Evolutionary conservation across 1,140 invertebrate genomes (phyloP).

Genomic region (Drosophila tani): DNA sequence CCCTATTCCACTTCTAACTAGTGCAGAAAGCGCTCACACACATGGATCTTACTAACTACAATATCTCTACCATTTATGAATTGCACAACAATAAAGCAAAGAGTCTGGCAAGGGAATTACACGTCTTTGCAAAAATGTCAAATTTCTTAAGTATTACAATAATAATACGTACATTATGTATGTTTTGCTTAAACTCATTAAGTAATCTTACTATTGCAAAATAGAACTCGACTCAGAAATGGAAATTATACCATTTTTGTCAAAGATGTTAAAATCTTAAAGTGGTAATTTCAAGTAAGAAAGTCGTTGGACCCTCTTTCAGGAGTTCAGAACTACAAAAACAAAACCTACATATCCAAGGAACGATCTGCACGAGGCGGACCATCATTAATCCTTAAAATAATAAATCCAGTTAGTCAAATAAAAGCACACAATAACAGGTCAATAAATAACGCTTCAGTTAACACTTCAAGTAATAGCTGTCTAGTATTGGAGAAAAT

Average conservation of each 20-base stretch:
- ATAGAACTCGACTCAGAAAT: neutral
- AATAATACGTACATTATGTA: neutral
- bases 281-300: neutral
- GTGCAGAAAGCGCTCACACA: constrained; percentile 21
- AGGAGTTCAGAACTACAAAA: too few species aligned
- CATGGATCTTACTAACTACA: neutral
- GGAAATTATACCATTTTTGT: too few species aligned
- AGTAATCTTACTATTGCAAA: neutral
- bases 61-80: neutral
- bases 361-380: too few species aligned
- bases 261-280: neutral
- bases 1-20: constrained; percentile 19
- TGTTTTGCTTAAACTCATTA: neutral
- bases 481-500: neutral
- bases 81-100: constrained; percentile 1
- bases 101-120: neutral
- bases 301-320: neutral
- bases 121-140: neutral
- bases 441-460: neutral
- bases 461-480: neutral
- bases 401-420: too few species aligned
- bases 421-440: too few species aligned
- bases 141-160: neutral
- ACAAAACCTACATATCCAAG: too few species aligned
- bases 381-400: too few species aligned